Evolutionary conservation across 2,113 vertebrate genomes (phyloP), one percentile per base, ranked within the genome.

Genomic region (Notiomystis cincta): DNA sequence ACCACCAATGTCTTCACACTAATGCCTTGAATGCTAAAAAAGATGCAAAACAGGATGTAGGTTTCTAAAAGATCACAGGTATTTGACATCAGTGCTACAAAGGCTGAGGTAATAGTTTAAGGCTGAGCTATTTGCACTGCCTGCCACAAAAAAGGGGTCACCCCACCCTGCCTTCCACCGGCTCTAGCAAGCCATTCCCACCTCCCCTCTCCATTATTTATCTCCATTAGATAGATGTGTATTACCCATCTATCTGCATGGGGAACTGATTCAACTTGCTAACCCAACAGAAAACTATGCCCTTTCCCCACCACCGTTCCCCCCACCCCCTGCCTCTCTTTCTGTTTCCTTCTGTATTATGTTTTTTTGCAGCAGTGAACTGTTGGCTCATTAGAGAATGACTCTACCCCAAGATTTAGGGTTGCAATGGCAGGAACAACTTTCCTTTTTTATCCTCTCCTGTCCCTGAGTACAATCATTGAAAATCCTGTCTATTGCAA

Each of bases 201-300:
- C 2, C 15, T 15, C 3, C 9, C 2, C 2, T 24, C 22, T 31
- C 7, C n/a, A n/a, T n/a, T n/a, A n/a, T n/a, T n/a, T n/a, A n/a
- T n/a, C n/a, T n/a, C n/a, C n/a, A n/a, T n/a, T n/a, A n/a, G n/a
- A n/a, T n/a, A n/a, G n/a, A n/a, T n/a, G n/a, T n/a, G n/a, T 58
- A 47, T 10, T 66, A 77, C 20, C 6, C 33, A 78, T 15, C 13
- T 57, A 23, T 23, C 54, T n/a, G 22, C 42, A 62, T 1, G 7
- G 19, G 7, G 9, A 86, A 35, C 31, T 40, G 22, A 80, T 70
- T 7, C 38, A 14, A 84, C 56, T 51, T 30, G 20, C 42, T 66
- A 91, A 72, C 13, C 17, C 31, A 79, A 73, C 2, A 66, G 27
- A 81, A 87, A 65, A 73, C 12, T 4, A 80, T 16, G 7, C 22